phyloP scores from a whole-genome alignment of 1,140 invertebrate species.

The Lepidurus arcticus region DNA sequence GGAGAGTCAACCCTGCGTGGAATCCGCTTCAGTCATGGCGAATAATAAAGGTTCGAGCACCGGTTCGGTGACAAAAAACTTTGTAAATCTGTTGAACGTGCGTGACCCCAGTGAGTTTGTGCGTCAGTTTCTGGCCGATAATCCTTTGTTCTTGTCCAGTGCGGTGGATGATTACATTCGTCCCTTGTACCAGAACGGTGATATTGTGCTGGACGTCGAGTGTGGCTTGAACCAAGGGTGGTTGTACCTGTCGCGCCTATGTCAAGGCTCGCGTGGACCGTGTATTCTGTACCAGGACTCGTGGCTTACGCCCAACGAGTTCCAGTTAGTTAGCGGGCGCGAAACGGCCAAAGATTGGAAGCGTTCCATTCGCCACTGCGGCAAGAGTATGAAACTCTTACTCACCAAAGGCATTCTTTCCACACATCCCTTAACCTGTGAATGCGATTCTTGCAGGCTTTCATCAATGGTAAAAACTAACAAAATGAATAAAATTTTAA shows the following conservation, averaged over 20 bases:
- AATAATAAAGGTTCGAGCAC: not conserved
- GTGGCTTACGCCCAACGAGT: conserved; percentile 53
- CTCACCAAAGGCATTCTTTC: conserved; percentile 49
- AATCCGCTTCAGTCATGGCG: not conserved
- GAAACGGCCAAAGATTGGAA: conserved; percentile 54
- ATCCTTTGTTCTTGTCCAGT: conserved; percentile 36
- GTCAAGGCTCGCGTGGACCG: conserved; percentile 48
- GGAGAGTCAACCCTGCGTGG: conserved; percentile 3
- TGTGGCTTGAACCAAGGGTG: conserved; percentile 47
- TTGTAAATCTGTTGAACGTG: conserved; percentile 6
- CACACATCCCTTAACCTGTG: conserved; percentile 47
- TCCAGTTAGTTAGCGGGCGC: conserved; percentile 49
- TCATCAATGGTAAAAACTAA: not conserved
- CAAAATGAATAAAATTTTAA: not conserved
- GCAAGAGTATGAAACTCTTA: conserved; percentile 51
- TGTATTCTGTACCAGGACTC: conserved; percentile 46
- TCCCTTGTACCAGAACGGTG: conserved; percentile 44
- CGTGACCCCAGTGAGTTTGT: conserved; percentile 29
- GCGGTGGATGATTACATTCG: conserved; percentile 43
- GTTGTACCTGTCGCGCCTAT: conserved; percentile 46
- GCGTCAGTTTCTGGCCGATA: conserved; percentile 27
- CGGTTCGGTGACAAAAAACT: not conserved
- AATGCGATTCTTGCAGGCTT: conserved; percentile 44
- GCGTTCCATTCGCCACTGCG: conserved; percentile 48
- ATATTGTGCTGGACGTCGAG: conserved; percentile 47